phyloP scores from a whole-genome alignment of 1,140 invertebrate genomes.

The Brachionus rubens region DNA sequence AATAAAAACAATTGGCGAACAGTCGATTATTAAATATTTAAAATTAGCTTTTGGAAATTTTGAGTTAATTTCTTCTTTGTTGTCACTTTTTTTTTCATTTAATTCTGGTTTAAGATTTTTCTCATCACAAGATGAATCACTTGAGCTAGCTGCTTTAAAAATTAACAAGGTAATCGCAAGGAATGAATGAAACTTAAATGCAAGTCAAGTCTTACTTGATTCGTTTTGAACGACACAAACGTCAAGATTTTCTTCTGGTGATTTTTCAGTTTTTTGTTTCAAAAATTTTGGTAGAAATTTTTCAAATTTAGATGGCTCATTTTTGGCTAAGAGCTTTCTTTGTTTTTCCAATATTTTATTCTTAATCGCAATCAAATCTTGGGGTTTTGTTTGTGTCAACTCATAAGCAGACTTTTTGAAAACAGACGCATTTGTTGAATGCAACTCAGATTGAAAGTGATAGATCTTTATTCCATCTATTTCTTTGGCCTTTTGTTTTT shows the following conservation, averaged over 20 bases:
- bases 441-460: slow-evolving; percentile 1
- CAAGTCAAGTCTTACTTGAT: not conserved
- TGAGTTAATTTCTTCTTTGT: not conserved
- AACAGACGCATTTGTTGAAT: not conserved
- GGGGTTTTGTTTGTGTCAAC: not conserved
- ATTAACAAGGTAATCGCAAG: no score
- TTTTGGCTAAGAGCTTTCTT: not conserved
- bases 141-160: no score
- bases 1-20: slow-evolving; percentile 17
- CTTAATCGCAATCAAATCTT: not conserved
- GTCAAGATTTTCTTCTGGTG: not conserved
- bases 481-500: slow-evolving; percentile 6
- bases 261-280: not conserved
- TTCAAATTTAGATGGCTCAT: not conserved
- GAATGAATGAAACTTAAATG: no score
- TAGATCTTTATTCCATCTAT: slow-evolving; percentile 18
- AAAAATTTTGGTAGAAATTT: not conserved
- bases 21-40: slow-evolving; percentile 32
- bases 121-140: no score
- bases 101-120: no score
- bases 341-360: not conserved
- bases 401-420: slow-evolving; percentile 4
- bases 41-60: not conserved
- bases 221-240: not conserved
- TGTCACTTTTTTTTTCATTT: not conserved